Evolutionary conservation across 1,140 invertebrate species (phyloP).

Genomic region (Leptopilina clavipes): DNA sequence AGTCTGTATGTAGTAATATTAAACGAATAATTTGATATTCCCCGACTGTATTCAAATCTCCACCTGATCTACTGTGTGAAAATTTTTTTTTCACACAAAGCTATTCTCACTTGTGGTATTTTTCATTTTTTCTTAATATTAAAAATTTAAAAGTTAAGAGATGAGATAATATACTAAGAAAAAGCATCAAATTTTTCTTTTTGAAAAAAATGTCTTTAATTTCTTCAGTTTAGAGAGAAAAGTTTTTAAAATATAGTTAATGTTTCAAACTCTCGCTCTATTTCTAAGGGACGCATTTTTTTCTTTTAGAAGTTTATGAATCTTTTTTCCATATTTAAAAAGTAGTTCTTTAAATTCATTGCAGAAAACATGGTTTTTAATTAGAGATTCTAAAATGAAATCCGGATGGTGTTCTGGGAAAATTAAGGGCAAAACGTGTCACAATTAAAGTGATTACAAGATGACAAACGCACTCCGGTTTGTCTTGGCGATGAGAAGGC

Average conservation of each 20-base stretch:
- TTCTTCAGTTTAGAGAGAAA: background rate
- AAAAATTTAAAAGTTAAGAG: background rate
- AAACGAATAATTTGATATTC: constrained; percentile 24
- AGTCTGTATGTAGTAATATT: background rate
- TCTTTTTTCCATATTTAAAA: background rate
- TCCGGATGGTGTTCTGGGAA: background rate
- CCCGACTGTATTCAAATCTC: background rate
- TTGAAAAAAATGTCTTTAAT: background rate
- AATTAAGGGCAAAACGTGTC: constrained; percentile 18
- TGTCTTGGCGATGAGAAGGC: background rate
- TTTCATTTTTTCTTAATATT: background rate
- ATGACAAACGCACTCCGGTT: constrained; percentile 30
- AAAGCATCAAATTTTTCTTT: too few species aligned
- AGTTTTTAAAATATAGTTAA: background rate
- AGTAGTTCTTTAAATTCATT: background rate
- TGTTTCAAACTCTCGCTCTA: too few species aligned
- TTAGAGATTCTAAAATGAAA: background rate
- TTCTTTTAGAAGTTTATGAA: too few species aligned
- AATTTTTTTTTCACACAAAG: background rate
- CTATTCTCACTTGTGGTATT: background rate
- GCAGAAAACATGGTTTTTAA: background rate
- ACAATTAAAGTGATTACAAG: constrained; percentile 20
- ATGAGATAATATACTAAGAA: background rate
- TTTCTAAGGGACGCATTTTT: too few species aligned
- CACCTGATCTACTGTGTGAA: constrained; percentile 18